Evolutionary conservation across 2,888 invertebrate species (phyloP), one percentile per base, ranked within the genome.

Genomic region (Diadegma fenestrale): DNA sequence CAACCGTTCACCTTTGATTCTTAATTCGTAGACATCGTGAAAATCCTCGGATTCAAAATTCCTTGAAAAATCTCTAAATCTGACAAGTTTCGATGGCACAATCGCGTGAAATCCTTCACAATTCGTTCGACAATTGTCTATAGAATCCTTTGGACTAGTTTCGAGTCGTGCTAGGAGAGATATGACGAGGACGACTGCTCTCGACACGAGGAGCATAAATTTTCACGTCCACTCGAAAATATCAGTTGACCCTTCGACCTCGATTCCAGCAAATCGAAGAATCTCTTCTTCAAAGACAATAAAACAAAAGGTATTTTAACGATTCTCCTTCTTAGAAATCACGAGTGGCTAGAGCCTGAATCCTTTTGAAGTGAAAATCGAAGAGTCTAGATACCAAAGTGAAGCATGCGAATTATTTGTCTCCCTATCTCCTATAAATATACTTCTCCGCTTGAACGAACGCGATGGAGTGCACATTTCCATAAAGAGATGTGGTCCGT

Each of bases 161-260:
- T 33, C n/a, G 7, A 33, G 37, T 37, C 37, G 51, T 33, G 33
- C 41, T n/a, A 37, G 8, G 51, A 2, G 19, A 14, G 43, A 22
- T 12, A 19, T 19, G 1, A 22, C 76, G 41, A 58, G 64, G 48
- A 82, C 80, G 71, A 82, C 66, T 63, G 58, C 63, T 45, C 85
- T 75, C 64, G 79, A 63, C 66, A 71, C 12, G 61, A 51, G 66
- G n/a, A 19, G 80, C 43, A 77, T 78, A 76, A 85, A 78, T 82
- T 85, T 79, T 26, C 33, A 17, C 3, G 26, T 48, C 68, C 43
- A 26, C 73, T 81, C 3, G 68, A 78, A 80, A 66, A 80, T 58
- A 66, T 85, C 80, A 72, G 72, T 79, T 82, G 82, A 82, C 79
- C 85, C 54, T 80, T 33, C 37, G 61, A 30, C 30, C 61, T 30